phyloP scores from a whole-genome alignment of 1,140 invertebrate genomes.

The Frieseomelitta varia region DNA sequence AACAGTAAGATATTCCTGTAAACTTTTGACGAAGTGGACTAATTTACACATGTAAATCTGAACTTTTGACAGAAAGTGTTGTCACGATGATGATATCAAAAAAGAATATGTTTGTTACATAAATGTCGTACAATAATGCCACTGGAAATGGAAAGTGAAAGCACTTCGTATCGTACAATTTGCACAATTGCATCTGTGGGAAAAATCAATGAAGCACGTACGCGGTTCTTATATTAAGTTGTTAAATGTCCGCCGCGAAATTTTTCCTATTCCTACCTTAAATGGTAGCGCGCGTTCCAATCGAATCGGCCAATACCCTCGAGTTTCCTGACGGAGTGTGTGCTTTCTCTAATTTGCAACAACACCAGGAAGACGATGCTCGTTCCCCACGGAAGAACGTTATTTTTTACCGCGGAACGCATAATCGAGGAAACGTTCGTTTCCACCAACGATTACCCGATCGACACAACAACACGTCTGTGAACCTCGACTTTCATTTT shows the following conservation, averaged over 20 bases:
- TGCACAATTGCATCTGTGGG: not conserved
- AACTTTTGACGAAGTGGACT: not conserved
- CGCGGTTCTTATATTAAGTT: not conserved
- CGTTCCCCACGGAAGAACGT: slow-evolving; percentile 29
- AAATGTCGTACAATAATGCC: not conserved
- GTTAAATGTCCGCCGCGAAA: no score
- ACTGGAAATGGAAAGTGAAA: slow-evolving; percentile 10
- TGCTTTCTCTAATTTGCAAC: slow-evolving; percentile 47
- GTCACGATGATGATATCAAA: not conserved
- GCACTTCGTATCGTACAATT: not conserved
- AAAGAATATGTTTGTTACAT: not conserved
- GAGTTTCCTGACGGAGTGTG: not conserved
- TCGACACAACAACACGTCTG: not conserved
- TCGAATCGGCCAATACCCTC: not conserved
- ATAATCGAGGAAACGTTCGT: not conserved
- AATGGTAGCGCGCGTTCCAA: not conserved
- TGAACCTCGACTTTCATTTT: not conserved
- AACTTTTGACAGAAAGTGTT: no score
- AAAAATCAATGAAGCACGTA: not conserved
- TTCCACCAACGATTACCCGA: not conserved
- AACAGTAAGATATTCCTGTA: no score
- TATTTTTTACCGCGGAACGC: not conserved
- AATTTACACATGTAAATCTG: no score
- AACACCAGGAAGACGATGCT: slow-evolving; percentile 21
- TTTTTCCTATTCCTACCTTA: not conserved